phyloP scores from a whole-genome alignment of 2,797 vertebrate species.

The Eospalax fontanierii region DNA sequence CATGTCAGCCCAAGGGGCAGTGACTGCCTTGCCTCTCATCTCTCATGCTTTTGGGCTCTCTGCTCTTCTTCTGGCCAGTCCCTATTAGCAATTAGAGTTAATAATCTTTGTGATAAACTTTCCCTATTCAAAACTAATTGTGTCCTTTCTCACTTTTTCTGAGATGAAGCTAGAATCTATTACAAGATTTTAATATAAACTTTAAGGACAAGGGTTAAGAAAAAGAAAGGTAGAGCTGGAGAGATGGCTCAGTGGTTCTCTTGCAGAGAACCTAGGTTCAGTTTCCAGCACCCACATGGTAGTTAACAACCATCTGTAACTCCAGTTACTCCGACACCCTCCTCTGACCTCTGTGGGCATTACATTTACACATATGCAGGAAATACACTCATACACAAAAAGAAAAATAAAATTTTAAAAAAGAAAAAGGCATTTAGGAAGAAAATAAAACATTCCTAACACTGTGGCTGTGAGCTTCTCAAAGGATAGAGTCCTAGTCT shows the following conservation, averaged over 20 bases:
- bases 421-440: neutral
- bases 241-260: too few species aligned
- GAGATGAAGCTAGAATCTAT: neutral
- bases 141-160: neutral
- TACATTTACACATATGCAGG: too few species aligned
- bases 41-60: neutral
- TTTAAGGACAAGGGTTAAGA: too few species aligned
- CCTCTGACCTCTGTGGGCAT: too few species aligned
- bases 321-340: too few species aligned
- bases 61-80: neutral
- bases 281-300: too few species aligned
- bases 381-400: too few species aligned
- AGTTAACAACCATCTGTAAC: too few species aligned
- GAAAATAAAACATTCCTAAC: neutral
- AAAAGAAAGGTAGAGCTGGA: too few species aligned
- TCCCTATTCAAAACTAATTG: neutral
- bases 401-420: too few species aligned
- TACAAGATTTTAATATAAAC: too few species aligned
- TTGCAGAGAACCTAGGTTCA: too few species aligned
- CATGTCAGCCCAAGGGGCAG: neutral
- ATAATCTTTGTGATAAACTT: neutral
- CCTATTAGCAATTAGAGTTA: neutral
- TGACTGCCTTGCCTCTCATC: neutral
- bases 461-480: neutral
- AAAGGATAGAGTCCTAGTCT: neutral